A percentile compares a stretch with the other conserved stretches of the same genome.
phyloP scores from a whole-genome alignment of 2,888 invertebrate genomes.

The Drosophila emarginata region DNA sequence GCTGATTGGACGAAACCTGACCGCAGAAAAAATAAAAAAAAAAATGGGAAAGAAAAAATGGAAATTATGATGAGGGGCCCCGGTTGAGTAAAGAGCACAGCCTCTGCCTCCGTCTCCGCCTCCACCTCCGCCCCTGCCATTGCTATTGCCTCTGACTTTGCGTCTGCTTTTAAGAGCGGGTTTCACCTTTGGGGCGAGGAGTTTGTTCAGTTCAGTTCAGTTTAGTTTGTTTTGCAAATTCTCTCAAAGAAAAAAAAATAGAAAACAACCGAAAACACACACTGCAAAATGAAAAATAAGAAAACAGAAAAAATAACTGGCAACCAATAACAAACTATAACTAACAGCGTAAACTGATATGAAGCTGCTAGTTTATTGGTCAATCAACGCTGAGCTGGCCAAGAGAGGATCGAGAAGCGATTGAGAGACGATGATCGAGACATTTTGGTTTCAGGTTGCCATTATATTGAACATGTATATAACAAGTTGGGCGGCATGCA shows the following conservation, averaged over 20 bases:
- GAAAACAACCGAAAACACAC: conserved; percentile 5
- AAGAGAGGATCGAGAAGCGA: conserved; percentile 19
- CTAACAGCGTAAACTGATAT: conserved; percentile 77
- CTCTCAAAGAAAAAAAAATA: conserved; percentile 2
- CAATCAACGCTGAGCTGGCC: conserved; percentile 59
- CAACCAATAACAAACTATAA: conserved; percentile 74
- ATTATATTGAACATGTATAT: conserved; percentile 45
- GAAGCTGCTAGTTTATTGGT: conserved; percentile 82
- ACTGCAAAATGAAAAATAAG: conserved; percentile 1
- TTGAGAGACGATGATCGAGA: conserved; percentile 12
- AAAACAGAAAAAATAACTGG: conserved; percentile 13
- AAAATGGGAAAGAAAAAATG: conserved; percentile 47
- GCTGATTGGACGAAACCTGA: conserved; percentile 79
- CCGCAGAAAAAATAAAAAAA: conserved; percentile 47
- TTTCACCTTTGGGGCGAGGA: conserved; percentile 69
- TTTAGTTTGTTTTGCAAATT: conserved; percentile 21
- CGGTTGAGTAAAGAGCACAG: conserved; percentile 74
- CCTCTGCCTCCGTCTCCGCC: conserved; percentile 27
- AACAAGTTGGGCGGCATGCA: conserved; percentile 46
- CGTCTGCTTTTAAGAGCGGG: conserved; percentile 31
- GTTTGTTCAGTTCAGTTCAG: conserved; percentile 14
- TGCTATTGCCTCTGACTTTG: neutral
- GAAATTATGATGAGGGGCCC: conserved; percentile 76
- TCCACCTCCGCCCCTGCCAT: too few species aligned
- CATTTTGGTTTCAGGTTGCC: conserved; percentile 36